Percentiles rank a stretch among this genome's conserved stretches.
Conservation (phyloP, 1,140 invertebrate genomes). For the Paracyclopina nana region DNA sequence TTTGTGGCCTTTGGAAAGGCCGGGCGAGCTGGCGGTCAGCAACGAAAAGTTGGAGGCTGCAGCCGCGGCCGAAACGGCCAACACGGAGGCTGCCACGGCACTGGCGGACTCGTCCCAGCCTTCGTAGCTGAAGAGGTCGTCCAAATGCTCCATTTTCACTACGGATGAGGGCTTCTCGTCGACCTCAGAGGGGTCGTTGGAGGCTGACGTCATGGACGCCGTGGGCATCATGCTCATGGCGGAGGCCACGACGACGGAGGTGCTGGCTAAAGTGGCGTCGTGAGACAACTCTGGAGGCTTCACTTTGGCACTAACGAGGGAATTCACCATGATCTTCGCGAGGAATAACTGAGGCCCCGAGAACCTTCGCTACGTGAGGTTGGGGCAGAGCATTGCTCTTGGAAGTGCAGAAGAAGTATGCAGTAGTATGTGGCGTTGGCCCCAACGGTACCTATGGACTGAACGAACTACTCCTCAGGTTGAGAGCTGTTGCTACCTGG, state of each 20-base stretch:
- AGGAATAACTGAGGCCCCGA: too few species aligned
- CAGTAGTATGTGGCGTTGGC: too few species aligned
- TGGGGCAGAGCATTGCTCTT: too few species aligned
- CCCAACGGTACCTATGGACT: too few species aligned
- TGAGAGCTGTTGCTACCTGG: too few species aligned
- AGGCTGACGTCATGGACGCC: background rate
- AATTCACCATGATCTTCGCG: conserved; percentile 1
- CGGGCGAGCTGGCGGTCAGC: background rate
- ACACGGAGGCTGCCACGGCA: background rate
- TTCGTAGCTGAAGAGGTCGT: background rate
- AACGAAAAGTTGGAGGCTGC: background rate
- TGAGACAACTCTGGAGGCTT: background rate
- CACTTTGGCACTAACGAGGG: background rate
- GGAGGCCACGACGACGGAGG: background rate
- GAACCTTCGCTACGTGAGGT: too few species aligned
- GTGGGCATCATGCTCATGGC: too few species aligned
- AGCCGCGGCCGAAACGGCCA: background rate
- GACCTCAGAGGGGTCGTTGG: background rate
- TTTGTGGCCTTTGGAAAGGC: background rate
- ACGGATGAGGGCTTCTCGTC: background rate
- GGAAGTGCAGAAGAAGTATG: too few species aligned
- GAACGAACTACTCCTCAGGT: too few species aligned
- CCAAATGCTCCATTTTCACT: background rate
- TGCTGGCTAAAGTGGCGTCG: background rate
- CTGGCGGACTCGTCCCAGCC: background rate